Conservation (phyloP, 2,888 invertebrate genomes). For the Tipula unca region DNA sequence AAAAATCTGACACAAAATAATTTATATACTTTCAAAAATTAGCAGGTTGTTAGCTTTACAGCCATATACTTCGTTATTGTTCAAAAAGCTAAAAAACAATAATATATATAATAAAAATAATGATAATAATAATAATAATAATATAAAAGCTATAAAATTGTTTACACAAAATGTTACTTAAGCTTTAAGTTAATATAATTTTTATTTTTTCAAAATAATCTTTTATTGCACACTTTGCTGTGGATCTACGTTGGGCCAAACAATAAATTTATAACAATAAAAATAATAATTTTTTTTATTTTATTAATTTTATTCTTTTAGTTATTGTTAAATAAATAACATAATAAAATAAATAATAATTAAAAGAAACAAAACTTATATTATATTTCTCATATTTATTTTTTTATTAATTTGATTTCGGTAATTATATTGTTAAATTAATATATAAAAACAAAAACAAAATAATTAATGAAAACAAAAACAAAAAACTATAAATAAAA, state of each 20-base stretch:
- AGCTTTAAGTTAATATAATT: background rate
- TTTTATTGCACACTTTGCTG: conserved; percentile 31
- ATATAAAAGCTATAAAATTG: background rate
- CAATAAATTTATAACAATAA: background rate
- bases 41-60: background rate
- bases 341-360: background rate
- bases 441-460: background rate
- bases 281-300: background rate
- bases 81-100: background rate
- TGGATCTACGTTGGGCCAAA: conserved; percentile 30
- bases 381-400: background rate
- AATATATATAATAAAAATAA: background rate
- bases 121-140: background rate
- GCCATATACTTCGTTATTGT: background rate
- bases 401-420: background rate
- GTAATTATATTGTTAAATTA: background rate
- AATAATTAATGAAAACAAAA: background rate
- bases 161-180: conserved; percentile 9
- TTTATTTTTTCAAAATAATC: conserved; percentile 29
- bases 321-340: background rate
- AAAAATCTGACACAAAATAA: background rate
- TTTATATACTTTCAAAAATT: background rate
- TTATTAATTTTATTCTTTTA: background rate
- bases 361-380: conserved; percentile 15
- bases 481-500: background rate